phyloP scores from a whole-genome alignment of 2,888 invertebrate species.

The Drosophila yooni region DNA sequence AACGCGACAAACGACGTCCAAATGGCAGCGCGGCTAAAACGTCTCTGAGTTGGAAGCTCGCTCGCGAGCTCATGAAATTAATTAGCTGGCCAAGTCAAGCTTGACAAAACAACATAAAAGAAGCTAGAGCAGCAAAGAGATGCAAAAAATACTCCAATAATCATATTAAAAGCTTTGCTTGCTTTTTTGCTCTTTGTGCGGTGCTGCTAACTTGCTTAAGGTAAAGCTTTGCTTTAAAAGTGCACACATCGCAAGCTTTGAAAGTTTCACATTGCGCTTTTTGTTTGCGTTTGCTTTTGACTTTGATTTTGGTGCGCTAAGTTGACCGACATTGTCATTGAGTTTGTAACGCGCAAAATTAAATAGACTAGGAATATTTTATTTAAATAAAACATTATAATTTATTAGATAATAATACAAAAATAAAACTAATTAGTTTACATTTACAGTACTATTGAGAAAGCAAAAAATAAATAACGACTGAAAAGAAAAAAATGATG shows the following conservation, averaged over 20 bases:
- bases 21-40: conserved; percentile 66
- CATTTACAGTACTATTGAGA: not conserved
- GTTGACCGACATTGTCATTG: not conserved
- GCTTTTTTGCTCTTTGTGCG: conserved; percentile 26
- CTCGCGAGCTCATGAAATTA: conserved; percentile 67
- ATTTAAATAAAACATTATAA: not conserved
- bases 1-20: conserved; percentile 60
- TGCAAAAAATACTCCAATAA: conserved; percentile 40
- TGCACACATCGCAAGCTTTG: conserved; percentile 30
- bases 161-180: conserved; percentile 37
- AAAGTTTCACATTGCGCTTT: conserved; percentile 22
- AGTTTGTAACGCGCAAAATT: not conserved
- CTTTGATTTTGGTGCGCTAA: conserved; percentile 8
- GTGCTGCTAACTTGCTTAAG: conserved; percentile 52
- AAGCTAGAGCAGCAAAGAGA: conserved; percentile 30
- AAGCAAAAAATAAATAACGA: not conserved
- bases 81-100: conserved; percentile 76
- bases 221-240: conserved; percentile 45
- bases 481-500: too few relatives aligned
- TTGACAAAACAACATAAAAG: conserved; percentile 52
- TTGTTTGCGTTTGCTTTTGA: conserved; percentile 10
- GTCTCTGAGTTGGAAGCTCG: conserved; percentile 60
- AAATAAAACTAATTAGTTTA: not conserved
- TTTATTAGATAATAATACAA: not conserved
- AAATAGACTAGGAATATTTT: not conserved